These are phyloP conservation scores for Pseudococcus longispinus DNA, from an alignment of 2,888 invertebrate genomes.

Conservation along the genomic window DNA sequence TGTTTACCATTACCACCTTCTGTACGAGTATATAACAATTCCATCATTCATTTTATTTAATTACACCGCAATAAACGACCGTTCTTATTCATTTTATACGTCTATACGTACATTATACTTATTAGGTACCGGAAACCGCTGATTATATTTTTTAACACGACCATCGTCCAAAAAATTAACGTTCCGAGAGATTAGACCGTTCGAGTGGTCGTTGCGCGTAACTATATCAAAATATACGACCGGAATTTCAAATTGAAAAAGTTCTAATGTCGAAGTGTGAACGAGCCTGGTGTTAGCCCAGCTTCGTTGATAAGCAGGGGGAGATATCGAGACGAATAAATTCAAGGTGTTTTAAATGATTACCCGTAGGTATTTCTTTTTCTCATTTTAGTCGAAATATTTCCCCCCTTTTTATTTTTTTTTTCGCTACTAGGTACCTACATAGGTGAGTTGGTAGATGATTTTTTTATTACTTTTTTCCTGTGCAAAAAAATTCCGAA, in stretches of 20 bases:
- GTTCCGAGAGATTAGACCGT: neutral
- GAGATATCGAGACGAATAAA: neutral
- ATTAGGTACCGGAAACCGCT: neutral
- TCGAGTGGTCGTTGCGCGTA: neutral
- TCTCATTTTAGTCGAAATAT: neutral
- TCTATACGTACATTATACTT: neutral
- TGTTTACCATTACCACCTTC: neutral
- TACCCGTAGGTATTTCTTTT: neutral
- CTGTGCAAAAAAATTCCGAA: neutral
- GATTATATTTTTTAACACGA: conserved; percentile 4
- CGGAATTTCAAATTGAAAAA: conserved; percentile 2
- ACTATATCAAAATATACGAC: conserved; percentile 7
- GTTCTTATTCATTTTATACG: conserved; percentile 12
- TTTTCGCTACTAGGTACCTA: neutral
- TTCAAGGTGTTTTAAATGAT: neutral
- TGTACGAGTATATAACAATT: neutral
- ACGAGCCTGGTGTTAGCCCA: neutral
- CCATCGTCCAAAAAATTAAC: conserved; percentile 13
- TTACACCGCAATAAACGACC: conserved; percentile 17
- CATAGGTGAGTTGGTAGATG: neutral
- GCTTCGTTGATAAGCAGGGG: neutral
- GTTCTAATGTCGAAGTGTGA: neutral
- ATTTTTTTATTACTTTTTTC: neutral
- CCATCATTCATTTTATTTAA: conserved; percentile 6
- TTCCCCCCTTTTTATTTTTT: neutral